Evolutionary conservation across 2,797 vertebrate species (phyloP).

Genomic region (Salarias fasciatus): DNA sequence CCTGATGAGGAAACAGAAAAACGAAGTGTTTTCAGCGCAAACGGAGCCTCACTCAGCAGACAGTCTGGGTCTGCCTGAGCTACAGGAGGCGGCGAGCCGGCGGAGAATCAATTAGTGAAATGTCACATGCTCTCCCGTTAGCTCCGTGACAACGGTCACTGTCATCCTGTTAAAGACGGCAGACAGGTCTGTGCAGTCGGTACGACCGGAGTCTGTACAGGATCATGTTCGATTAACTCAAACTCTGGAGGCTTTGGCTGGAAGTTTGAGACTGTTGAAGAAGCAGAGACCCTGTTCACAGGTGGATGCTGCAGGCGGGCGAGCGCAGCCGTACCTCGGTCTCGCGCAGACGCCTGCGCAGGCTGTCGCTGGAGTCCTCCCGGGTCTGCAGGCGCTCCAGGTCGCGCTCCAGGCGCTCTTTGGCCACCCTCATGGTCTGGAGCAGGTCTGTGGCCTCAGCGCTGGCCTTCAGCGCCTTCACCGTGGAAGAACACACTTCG

Average conservation of each 20-base stretch:
- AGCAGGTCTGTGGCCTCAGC: conserved; percentile 92
- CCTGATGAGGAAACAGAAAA: no score
- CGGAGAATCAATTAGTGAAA: conserved; percentile 20
- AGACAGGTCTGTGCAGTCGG: background rate
- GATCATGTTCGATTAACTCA: background rate
- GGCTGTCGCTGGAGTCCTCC: conserved; percentile 95
- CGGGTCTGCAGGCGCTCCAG: conserved; percentile 92
- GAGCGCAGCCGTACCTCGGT: conserved; percentile 83
- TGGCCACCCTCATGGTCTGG: conserved; percentile 91
- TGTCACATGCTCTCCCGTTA: conserved; percentile 3
- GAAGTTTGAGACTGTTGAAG: no score
- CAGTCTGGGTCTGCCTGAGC: no score
- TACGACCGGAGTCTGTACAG: background rate
- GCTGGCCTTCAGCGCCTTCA: conserved; percentile 91
- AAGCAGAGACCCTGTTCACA: no score
- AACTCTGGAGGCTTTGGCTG: background rate
- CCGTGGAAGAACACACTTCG: background rate
- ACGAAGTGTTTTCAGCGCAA: no score
- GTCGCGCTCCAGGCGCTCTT: conserved; percentile 92
- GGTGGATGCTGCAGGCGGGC: background rate
- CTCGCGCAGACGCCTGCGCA: conserved; percentile 93
- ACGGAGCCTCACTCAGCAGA: no score
- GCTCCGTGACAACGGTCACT: background rate
- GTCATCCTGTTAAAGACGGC: background rate
- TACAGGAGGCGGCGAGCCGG: background rate